Evolutionary conservation across 2,113 vertebrate genomes (phyloP), one percentile per base, ranked within the genome.

Genomic region (Montifringilla adamsi): DNA sequence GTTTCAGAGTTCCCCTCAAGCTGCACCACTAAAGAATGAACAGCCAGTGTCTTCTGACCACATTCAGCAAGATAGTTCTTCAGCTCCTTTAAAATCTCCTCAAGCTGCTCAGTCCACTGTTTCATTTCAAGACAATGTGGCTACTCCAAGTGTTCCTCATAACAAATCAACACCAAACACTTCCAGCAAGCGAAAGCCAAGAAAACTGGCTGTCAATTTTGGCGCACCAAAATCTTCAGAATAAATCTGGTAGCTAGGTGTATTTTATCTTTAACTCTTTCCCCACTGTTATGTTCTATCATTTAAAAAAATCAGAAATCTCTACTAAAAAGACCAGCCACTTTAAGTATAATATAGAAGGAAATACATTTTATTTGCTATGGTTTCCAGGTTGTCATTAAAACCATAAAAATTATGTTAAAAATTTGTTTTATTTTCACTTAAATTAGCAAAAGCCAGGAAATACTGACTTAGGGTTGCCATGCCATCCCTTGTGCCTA

Each of bases 121-220:
- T 70, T 91, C 98, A 74, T 93, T 96, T 87, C 96, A 94, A 94
- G 96, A 91, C 50, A 98, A 97, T 93, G 81, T 93, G 74, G 76
- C 96, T 63, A 94, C 97, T 33, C 94, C 97, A 83, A 97, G 98
- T 22, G 31, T 52, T 64, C 66, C 97, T 96, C 97, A 95, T 80
- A 97, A 81, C 52, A 98, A 98, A 94, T 76, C 97, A 88, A 95
- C 98, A 67, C 96, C 98, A 37, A 97, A 98, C 96, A 98, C 98
- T 58, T 98, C 98, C 93, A 98, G 98, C 92, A 99, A 98, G 95
- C 98, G 98, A 97, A 99, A 98, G 97, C 97, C 98, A 81, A 98
- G 99, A 92, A 99, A 99, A 95, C 96, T 99, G 84, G 99, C 99
- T 3, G 99, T 99, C 94, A 99, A 99, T 97, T 99, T 99, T 96